phyloP scores from a whole-genome alignment of 2,113 vertebrate genomes.

The Bostrychus sinensis region DNA sequence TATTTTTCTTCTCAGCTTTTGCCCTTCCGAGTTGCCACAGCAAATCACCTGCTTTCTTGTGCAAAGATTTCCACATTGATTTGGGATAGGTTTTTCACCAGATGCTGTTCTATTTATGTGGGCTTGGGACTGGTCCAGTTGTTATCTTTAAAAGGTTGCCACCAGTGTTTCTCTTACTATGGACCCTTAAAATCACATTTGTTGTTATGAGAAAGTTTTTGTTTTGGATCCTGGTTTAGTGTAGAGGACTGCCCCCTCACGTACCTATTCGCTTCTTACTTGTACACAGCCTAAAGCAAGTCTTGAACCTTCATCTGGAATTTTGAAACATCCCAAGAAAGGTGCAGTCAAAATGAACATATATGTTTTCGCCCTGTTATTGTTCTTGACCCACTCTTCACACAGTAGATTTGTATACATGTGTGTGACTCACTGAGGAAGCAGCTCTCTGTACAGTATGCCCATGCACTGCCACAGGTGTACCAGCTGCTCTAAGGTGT shows the following conservation, averaged over 20 bases:
- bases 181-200: no score
- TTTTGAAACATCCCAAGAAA: neutral
- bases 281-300: neutral
- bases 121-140: no score
- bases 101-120: no score
- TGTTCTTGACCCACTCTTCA: slow-evolving; percentile 1
- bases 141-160: no score
- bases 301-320: neutral
- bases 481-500: slow-evolving; percentile 57
- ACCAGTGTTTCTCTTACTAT: no score
- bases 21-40: no score
- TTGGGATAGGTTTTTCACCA: no score
- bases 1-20: no score
- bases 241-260: neutral
- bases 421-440: slow-evolving; percentile 11
- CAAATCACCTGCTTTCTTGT: no score
- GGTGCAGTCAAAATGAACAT: neutral
- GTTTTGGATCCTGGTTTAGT: neutral
- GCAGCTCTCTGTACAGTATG: slow-evolving; percentile 1
- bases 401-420: neutral
- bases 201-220: no score
- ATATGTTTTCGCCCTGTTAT: neutral
- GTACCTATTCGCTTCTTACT: neutral
- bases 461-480: slow-evolving; percentile 53
- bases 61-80: no score